Evolutionary conservation across 2,888 invertebrate species (phyloP), one percentile per base, ranked within the genome.

Genomic region (Napeogenes sylphis): DNA sequence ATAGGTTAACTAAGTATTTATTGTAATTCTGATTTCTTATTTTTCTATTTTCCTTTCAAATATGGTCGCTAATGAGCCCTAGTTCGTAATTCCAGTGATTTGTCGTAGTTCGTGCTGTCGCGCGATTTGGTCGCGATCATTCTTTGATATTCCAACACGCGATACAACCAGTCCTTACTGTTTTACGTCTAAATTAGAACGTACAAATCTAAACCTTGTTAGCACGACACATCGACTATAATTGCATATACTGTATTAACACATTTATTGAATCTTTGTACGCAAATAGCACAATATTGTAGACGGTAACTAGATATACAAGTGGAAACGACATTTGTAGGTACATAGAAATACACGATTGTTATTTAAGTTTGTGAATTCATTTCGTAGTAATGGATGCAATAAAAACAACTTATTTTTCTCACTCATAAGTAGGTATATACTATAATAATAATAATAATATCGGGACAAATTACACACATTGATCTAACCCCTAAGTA

Each of bases 1-100:
- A 57, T 57, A 64, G 56, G 8, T 63, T 58, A 56, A 62, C 45
- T 45, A n/a, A 58, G 47, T 32, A 55, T 55, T 67, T 62, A 56
- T 64, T 56, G 51, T 56, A 60, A 64, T 47, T 68, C 45, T 59
- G 58, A 56, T 71, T 71, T 68, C 53, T 59, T 61, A 56, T 71
- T 71, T 75, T 71, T 74, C 59, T 71, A 73, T 80, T 79, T 75
- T 71, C 69, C 67, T 71, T 62, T 78, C 75, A 83, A 83, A 80
- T 83, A 81, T 75, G 67, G 73, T 72, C 71, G 74, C 80, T 87
- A 88, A 88, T 87, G 80, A 86, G 85, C 70, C 68, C 73, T 77
- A 71, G 76, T 79, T 77, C 75, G 77, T 83, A 83, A 82, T 82
- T 74, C 74, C 70, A 76, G 82, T 86, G 84, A 87, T 87, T 87